These are phyloP conservation scores for Paramormyrops hopkinsi DNA, from an alignment of 2,797 vertebrate genomes.

Conservation along the genomic window DNA sequence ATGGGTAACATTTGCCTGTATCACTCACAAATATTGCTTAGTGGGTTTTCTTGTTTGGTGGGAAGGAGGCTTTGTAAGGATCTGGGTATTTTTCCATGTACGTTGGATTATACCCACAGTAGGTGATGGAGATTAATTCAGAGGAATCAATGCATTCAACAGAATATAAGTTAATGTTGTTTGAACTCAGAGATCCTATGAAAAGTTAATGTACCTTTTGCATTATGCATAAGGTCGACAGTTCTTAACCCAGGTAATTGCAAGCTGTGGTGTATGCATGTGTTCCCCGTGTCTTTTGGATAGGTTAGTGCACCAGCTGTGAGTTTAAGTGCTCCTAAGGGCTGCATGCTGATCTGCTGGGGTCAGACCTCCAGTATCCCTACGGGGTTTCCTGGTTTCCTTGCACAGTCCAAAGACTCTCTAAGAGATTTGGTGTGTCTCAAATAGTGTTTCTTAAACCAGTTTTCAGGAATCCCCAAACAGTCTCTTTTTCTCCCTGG, in stretches of 20 bases:
- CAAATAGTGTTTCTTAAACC: not conserved
- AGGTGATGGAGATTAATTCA: not conserved
- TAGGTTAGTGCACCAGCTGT: not conserved
- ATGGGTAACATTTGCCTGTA: not conserved
- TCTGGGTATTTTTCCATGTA: not conserved
- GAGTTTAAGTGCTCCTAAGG: not conserved
- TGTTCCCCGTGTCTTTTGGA: not conserved
- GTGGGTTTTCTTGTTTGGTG: not conserved
- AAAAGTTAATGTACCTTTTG: not conserved
- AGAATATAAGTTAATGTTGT: not conserved
- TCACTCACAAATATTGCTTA: not conserved
- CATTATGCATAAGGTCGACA: not conserved
- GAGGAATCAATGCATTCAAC: not conserved
- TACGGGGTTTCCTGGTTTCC: not conserved
- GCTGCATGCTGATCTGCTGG: not conserved
- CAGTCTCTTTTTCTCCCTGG: not conserved
- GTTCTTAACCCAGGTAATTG: not conserved
- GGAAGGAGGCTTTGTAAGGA: not conserved
- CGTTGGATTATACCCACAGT: not conserved
- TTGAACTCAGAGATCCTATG: not conserved
- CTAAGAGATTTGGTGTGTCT: not conserved
- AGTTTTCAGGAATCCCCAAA: not conserved
- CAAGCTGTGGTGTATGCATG: not conserved
- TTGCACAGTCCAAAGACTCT: not conserved
- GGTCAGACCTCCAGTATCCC: not conserved